phyloP scores from a whole-genome alignment of 2,888 invertebrate species.

The Xestia c-nigrum region DNA sequence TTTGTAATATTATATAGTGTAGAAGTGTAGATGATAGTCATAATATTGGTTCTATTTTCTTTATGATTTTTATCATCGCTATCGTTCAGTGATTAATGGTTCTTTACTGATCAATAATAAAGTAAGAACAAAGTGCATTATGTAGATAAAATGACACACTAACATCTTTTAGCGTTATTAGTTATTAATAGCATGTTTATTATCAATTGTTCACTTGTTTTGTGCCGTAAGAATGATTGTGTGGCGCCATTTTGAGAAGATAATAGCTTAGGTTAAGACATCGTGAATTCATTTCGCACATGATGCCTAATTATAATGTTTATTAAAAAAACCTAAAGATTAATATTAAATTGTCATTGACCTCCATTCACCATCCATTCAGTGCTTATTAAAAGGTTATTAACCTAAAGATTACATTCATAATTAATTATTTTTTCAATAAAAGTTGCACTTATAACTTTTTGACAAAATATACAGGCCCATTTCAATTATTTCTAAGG shows the following conservation, averaged over 20 bases:
- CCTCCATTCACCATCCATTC: too few relatives aligned
- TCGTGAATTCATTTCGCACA: neutral
- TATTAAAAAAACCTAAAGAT: neutral
- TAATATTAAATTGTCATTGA: neutral
- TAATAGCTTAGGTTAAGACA: neutral
- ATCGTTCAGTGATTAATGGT: slow-evolving; percentile 2
- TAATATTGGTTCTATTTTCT: neutral
- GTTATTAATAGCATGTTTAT: slow-evolving; percentile 38
- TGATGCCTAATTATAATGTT: neutral
- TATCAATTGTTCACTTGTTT: slow-evolving; percentile 32
- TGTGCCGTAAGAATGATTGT: neutral
- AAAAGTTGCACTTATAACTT: neutral
- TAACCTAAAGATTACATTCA: neutral
- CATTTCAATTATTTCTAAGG: neutral
- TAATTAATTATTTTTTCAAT: neutral
- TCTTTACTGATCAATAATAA: neutral
- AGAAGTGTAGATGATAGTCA: neutral
- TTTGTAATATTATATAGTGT: too few relatives aligned
- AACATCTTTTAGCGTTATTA: slow-evolving; percentile 41
- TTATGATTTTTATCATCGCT: neutral
- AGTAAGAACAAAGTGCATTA: slow-evolving; percentile 21
- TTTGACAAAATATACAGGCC: too few relatives aligned
- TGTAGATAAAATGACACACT: slow-evolving; percentile 55
- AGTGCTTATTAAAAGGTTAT: neutral
- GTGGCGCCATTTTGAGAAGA: slow-evolving; percentile 15